Base-by-base conservation (phyloP, 2,888 invertebrate species). In the Trichogramma dendrolimi region DNA sequence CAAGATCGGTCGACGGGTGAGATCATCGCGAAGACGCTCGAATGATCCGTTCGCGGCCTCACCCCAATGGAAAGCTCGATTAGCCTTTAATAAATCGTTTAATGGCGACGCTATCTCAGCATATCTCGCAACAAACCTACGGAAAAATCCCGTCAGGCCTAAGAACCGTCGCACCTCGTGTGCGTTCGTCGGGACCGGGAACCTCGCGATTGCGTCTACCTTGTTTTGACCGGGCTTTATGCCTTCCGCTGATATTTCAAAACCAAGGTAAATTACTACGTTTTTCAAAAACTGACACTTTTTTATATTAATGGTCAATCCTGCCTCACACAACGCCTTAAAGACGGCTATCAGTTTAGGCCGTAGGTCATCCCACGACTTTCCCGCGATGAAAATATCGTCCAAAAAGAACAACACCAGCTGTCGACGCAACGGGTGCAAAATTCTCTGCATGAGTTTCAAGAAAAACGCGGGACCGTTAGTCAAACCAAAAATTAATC, bases 221-320 rank as follows among this genome's bases (percentile, higher is more conserved):
- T 69, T 75, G 61, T 4, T 60, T 50, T 43, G 57, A 43, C 68
- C 66, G 1, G 69, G 63, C 38, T 53, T 51, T 27, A 67, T 59
- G 4, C 61, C 60, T 4, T 41, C 47, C 10, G 47, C 48, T 1
- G 58, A 50, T 6, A 67, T 60, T n/a, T 41, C 55, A 59, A 70
- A 72, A 4, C 76, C 75, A 10, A 76, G 64, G 53, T 70, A 73
- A 11, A 69, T 60, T 0, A 77, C 65, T 43, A 69, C 50, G 5
- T 50, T 48, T 10, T 62, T 53, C 2, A 67, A 69, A 62, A 75
- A 72, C 7, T 63, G 52, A 54, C 72, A 73, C 61, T 76, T 74
- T 0, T 14, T 54, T 2, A 71, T 53, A 48, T 73, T 73, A 4
- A 77, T 52, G 0, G 71, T 75, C 10, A 75, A 57, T 0, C 69